Percentiles rank a stretch among this genome's conserved stretches.
These are phyloP conservation scores for Rhinoptilus africanus DNA, from an alignment of 2,113 vertebrate species.

Conservation along the genomic window DNA sequence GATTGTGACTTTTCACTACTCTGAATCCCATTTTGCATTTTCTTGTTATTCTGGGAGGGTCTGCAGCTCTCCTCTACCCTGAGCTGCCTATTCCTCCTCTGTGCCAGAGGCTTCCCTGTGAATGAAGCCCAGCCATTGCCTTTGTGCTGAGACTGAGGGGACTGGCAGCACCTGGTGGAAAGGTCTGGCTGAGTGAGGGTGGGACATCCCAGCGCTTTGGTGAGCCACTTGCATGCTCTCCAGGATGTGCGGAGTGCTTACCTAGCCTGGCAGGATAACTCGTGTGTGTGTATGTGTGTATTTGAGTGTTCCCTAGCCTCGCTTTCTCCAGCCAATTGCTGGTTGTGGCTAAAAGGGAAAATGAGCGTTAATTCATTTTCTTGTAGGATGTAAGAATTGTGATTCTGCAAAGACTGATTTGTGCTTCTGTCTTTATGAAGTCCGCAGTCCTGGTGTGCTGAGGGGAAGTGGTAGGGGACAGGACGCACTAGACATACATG, in stretches of 20 bases:
- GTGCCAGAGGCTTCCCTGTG: background rate
- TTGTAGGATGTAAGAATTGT: background rate
- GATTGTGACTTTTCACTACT: background rate
- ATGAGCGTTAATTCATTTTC: background rate
- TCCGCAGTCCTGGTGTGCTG: background rate
- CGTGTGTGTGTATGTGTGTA: background rate
- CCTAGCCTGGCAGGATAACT: background rate
- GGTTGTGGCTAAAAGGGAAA: background rate
- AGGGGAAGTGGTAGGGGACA: background rate
- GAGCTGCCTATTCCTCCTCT: background rate
- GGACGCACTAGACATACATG: background rate
- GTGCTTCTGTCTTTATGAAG: background rate
- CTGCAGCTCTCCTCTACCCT: background rate
- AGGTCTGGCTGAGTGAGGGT: background rate
- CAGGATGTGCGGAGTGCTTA: background rate
- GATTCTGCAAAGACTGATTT: background rate
- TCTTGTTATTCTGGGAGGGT: background rate
- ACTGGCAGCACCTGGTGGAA: background rate
- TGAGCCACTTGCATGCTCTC: background rate
- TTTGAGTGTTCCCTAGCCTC: background rate
- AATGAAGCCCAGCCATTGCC: rapidly evolving
- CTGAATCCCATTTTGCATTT: background rate
- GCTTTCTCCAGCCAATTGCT: background rate
- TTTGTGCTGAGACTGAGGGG: background rate
- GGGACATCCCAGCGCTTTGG: background rate